phyloP scores from a whole-genome alignment of 53 echinoderm and acorn worm genomes.

The Paelopatides confundens region DNA sequence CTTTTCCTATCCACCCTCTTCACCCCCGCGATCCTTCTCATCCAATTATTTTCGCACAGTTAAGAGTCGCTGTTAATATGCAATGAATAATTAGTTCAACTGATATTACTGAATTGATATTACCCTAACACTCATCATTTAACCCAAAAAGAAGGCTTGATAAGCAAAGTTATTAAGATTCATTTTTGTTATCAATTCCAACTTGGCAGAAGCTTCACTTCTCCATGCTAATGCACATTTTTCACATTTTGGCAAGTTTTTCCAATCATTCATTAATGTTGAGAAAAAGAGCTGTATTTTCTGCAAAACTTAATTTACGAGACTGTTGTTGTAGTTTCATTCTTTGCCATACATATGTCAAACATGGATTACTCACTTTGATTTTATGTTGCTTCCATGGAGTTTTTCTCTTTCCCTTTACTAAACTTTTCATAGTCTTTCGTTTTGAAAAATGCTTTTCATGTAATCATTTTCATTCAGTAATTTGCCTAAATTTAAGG shows the following conservation, averaged over 20 bases:
- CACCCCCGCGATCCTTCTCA: too few relatives aligned
- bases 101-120: too few relatives aligned
- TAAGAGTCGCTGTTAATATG: too few relatives aligned
- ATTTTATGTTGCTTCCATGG: background rate
- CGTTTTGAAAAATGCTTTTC: conserved; percentile 7
- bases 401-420: conserved; percentile 4
- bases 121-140: too few relatives aligned
- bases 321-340: background rate
- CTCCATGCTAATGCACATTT: background rate
- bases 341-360: background rate
- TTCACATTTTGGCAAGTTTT: background rate
- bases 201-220: background rate
- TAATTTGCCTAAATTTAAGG: background rate
- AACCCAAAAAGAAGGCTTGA: too few relatives aligned
- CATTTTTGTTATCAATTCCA: too few relatives aligned
- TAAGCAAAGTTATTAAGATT: too few relatives aligned
- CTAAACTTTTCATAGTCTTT: background rate
- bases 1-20: too few relatives aligned
- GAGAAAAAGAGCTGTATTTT: background rate
- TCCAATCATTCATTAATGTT: background rate
- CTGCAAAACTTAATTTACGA: background rate
- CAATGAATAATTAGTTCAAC: too few relatives aligned
- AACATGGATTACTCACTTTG: background rate
- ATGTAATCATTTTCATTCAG: background rate
- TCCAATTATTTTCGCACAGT: too few relatives aligned